Evolutionary conservation across 2,113 vertebrate genomes (phyloP).

Genomic region (Hemiscyllium ocellatum): DNA sequence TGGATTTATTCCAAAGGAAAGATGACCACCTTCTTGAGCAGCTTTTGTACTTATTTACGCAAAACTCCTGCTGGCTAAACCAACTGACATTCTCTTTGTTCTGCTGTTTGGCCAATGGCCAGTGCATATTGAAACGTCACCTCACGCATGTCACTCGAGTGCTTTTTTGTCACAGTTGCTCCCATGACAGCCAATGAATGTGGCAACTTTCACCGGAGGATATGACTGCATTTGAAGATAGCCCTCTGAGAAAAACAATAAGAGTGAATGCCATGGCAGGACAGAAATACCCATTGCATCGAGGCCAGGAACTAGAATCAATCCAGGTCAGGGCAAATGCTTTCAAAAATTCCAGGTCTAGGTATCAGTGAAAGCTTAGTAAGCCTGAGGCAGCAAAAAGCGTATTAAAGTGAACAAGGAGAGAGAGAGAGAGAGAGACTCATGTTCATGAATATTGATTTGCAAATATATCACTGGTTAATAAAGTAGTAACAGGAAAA

Average conservation of each 20-base stretch:
- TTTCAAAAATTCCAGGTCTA: background rate
- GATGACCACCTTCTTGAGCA: background rate
- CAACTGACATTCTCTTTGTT: background rate
- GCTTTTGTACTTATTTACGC: background rate
- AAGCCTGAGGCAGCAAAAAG: background rate
- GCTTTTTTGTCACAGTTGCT: background rate
- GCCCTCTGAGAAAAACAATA: background rate
- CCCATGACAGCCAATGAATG: background rate
- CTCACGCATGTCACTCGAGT: background rate
- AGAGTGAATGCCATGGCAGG: background rate
- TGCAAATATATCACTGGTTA: background rate
- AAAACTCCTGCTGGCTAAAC: background rate
- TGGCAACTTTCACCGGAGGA: background rate
- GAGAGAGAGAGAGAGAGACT: background rate
- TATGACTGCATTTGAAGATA: background rate
- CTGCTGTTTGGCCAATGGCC: background rate
- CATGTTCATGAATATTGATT: background rate
- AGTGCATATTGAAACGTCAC: background rate
- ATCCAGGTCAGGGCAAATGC: background rate
- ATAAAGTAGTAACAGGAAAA: background rate
- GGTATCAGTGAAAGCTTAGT: background rate
- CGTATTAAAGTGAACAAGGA: background rate
- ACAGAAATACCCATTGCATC: background rate
- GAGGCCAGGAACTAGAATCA: background rate
- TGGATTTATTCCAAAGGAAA: background rate